Evolutionary conservation across 2,888 invertebrate species (phyloP).

Genomic region (Ephialtes manifestator): DNA sequence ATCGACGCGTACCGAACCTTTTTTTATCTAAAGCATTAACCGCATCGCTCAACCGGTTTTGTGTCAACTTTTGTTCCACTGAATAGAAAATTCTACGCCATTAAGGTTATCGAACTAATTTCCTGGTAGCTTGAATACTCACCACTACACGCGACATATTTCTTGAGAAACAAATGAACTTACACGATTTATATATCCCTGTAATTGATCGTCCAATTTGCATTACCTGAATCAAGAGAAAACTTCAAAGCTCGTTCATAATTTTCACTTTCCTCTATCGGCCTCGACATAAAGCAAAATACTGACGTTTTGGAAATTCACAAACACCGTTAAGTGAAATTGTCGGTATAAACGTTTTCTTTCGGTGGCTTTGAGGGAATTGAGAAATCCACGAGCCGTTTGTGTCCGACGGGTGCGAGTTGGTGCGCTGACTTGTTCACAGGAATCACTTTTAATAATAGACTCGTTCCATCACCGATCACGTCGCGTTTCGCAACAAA

Average conservation of each 20-base stretch:
- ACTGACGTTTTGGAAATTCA: not conserved
- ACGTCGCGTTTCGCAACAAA: not conserved
- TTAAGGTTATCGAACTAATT: slow-evolving; percentile 1
- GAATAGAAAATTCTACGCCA: not conserved
- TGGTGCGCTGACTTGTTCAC: not conserved
- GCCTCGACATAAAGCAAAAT: not conserved
- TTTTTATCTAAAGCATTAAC: slow-evolving; percentile 12
- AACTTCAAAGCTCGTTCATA: slow-evolving; percentile 9
- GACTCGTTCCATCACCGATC: not conserved
- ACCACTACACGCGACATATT: not conserved
- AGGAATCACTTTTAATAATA: not conserved
- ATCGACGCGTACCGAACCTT: not conserved
- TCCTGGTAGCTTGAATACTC: not conserved
- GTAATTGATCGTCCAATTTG: not conserved
- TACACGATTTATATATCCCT: not conserved
- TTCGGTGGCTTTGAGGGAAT: not conserved
- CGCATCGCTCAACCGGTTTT: slow-evolving; percentile 9
- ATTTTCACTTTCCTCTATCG: slow-evolving; percentile 6
- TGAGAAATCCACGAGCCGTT: not conserved
- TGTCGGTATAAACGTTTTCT: not conserved
- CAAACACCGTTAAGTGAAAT: not conserved
- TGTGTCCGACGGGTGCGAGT: slow-evolving; percentile 21
- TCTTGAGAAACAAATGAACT: slow-evolving; percentile 15
- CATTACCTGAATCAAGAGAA: not conserved
- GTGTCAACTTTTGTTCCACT: not conserved